Conservation (phyloP, 1,140 invertebrate species). For the Manduca sexta region DNA sequence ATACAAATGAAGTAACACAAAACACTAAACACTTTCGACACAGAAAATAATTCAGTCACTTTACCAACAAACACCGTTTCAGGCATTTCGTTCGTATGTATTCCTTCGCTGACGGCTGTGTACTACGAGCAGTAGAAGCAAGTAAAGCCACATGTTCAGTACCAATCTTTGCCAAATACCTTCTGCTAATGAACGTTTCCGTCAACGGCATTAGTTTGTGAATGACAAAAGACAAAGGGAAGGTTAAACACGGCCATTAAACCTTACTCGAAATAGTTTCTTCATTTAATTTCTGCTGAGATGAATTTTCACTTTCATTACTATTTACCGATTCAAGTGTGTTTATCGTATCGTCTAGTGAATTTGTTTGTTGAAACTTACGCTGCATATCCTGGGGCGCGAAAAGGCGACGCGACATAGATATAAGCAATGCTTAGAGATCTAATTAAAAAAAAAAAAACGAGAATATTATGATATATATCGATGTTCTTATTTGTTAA, state of each 20-base stretch:
- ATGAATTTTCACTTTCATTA: background rate
- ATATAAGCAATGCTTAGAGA: too few species aligned
- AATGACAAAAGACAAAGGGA: slow-evolving; percentile 16
- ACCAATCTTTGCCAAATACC: slow-evolving; percentile 46
- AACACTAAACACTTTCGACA: too few species aligned
- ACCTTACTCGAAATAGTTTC: slow-evolving; percentile 10
- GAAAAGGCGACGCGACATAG: too few species aligned
- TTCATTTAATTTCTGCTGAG: background rate
- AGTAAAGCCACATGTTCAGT: slow-evolving; percentile 30
- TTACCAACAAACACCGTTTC: slow-evolving; percentile 56
- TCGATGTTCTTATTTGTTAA: too few species aligned
- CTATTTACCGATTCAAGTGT: background rate
- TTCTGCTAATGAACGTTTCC: slow-evolving; percentile 44
- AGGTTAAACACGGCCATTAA: slow-evolving; percentile 24
- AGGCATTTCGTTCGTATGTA: slow-evolving; percentile 41
- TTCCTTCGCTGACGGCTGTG: slow-evolving; percentile 41
- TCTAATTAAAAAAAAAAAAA: too few species aligned
- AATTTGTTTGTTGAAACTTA: too few species aligned
- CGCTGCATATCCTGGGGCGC: too few species aligned
- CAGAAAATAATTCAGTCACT: slow-evolving; percentile 10
- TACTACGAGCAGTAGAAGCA: slow-evolving; percentile 37
- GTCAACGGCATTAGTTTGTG: slow-evolving; percentile 26
- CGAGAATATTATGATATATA: too few species aligned
- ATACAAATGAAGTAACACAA: too few species aligned
- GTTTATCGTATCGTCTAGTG: too few species aligned